Evolutionary conservation across 2,113 vertebrate species (phyloP).

Genomic region (Regulus satrapa): DNA sequence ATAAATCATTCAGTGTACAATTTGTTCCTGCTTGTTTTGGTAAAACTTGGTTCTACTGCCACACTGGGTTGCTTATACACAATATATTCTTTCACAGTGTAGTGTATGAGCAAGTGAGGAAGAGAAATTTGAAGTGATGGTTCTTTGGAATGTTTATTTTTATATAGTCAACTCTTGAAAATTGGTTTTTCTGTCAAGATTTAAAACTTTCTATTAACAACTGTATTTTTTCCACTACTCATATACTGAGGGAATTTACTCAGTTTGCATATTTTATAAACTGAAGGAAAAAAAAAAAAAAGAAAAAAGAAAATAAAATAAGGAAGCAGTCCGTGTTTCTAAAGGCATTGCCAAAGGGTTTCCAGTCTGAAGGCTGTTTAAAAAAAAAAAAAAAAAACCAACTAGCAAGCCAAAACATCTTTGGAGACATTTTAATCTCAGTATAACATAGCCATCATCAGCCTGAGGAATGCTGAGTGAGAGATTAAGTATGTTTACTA

Average conservation of each 20-base stretch:
- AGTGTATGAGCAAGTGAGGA: neutral
- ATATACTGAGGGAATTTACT: neutral
- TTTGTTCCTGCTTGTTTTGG: neutral
- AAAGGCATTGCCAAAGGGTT: neutral
- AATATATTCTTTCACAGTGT: neutral
- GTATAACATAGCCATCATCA: neutral
- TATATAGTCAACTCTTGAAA: neutral
- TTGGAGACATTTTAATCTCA: neutral
- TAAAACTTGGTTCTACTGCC: neutral
- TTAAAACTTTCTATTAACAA: neutral
- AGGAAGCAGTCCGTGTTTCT: neutral
- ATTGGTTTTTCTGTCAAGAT: neutral
- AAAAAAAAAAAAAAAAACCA: neutral
- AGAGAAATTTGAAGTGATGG: neutral
- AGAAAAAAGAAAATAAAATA: neutral
- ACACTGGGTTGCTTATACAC: neutral
- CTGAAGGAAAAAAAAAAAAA: neutral
- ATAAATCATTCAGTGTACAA: neutral
- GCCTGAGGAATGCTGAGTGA: neutral
- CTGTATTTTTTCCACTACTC: neutral
- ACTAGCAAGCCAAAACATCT: neutral
- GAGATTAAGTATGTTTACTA: conserved; percentile 12
- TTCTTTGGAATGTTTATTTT: neutral
- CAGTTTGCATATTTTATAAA: neutral
- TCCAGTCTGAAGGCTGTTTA: neutral